Base-by-base conservation (phyloP, 2,888 invertebrate genomes). In the Drosophila melanosoma region DNA sequence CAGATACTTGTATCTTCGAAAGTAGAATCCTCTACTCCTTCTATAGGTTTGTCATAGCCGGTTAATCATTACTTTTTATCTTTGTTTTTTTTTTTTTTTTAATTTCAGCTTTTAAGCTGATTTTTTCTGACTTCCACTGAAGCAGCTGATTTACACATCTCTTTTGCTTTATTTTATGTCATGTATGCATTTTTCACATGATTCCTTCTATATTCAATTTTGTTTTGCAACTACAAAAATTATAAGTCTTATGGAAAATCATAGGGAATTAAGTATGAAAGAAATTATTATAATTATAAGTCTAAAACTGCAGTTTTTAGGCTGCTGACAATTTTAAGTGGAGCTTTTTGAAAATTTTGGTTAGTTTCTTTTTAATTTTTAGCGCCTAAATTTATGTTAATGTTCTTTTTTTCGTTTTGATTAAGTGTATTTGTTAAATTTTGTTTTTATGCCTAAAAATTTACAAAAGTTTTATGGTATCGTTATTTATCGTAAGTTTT, bases 401-500 rank as follows among this genome's bases (percentile, higher is more conserved):
- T 33, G 35, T 74, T 81, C 61, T 42, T 56, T 71, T 60, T 51
- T 69, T 69, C 10, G 53, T 71, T 77, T 89, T 76, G 69, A 65
- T 82, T 83, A 85, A 74, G 69, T 82, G 81, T 75, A 70, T 61
- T 63, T 69, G 69, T 81, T 87, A 67, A 87, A 84, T 84, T 84
- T 88, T 73, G 76, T 77, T 75, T 79, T 54, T 68, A 81, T 86
- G 87, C 85, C 90, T 87, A 90, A 89, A 85, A 85, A 90, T 90
- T 81, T 91, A 92, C 92, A 91, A 91, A 91, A 90, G 91, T 90
- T 92, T 92, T 90, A 91, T 85, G 79, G 66, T 64, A 70, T 69
- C 51, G 42, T 70, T 62, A 33, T 56, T 62, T 33, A 57, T 66
- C 69, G 69, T 69, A 68, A 42, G 68, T 72, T 67, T 59, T 67